Evolutionary conservation across 2,888 invertebrate genomes (phyloP).

Genomic region (Stenurella melanura): DNA sequence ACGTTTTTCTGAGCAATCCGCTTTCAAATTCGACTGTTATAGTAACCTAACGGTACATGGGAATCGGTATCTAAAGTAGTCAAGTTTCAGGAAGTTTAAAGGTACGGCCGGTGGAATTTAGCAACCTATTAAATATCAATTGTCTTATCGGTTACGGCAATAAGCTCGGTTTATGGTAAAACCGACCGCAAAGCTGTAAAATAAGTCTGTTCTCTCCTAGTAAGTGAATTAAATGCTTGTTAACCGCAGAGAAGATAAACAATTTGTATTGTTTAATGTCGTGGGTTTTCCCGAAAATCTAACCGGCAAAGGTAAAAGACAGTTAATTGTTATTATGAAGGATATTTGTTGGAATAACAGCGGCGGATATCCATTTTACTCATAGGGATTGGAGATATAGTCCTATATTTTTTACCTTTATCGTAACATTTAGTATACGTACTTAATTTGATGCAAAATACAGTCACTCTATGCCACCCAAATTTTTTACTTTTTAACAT

Average conservation of each 20-base stretch:
- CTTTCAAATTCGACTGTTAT: not conserved
- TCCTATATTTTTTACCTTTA: no score
- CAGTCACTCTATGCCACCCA: no score
- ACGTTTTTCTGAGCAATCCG: not conserved
- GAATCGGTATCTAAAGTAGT: not conserved
- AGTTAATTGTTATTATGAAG: not conserved
- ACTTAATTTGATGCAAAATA: no score
- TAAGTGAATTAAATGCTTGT: not conserved
- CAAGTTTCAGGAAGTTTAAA: not conserved
- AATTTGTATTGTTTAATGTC: constrained; percentile 10
- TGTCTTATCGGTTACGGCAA: constrained; percentile 13
- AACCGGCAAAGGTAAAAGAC: not conserved
- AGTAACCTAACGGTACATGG: not conserved
- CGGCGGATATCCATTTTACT: no score
- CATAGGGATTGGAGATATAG: no score
- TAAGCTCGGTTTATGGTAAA: constrained; percentile 12
- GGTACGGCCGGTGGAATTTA: constrained; percentile 3
- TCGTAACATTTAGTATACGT: no score
- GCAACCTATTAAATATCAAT: constrained; percentile 6
- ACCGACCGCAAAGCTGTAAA: constrained; percentile 8
- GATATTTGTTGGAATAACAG: not conserved
- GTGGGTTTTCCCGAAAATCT: constrained; percentile 16
- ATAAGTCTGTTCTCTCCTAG: constrained; percentile 2
- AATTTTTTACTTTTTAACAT: no score
- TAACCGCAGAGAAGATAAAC: constrained; percentile 5